These are phyloP conservation scores for Leucozona laternaria DNA, from an alignment of 2,888 invertebrate species.

Conservation along the genomic window DNA sequence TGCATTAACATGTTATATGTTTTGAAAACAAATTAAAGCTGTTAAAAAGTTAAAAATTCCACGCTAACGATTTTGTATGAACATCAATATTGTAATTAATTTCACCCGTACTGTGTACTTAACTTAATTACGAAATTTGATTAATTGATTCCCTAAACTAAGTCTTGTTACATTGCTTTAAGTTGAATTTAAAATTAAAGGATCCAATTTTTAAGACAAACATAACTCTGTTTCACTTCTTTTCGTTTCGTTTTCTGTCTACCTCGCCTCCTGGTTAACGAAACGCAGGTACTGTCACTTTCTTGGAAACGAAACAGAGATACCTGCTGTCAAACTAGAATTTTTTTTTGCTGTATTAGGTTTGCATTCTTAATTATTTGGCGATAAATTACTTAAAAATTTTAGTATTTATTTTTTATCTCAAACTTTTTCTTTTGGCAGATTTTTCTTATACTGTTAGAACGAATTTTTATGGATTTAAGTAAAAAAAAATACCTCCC, in stretches of 20 bases:
- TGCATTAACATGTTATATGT: too few species aligned
- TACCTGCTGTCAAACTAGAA: background rate
- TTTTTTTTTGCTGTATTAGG: background rate
- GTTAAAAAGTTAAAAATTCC: too few species aligned
- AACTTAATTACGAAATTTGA: too few species aligned
- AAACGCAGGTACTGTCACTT: background rate
- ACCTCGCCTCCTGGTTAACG: background rate
- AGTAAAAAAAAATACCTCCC: background rate
- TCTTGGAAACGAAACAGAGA: background rate
- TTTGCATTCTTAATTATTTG: background rate
- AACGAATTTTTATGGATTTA: too few species aligned
- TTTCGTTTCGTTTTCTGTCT: background rate
- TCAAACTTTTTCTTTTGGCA: background rate
- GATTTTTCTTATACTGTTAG: too few species aligned
- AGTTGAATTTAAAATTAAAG: too few species aligned
- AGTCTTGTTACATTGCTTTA: too few species aligned
- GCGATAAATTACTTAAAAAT: background rate
- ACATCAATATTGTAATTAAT: too few species aligned
- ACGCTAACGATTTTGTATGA: too few species aligned
- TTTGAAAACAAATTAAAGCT: too few species aligned
- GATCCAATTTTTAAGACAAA: background rate
- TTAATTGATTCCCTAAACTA: too few species aligned
- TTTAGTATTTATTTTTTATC: background rate
- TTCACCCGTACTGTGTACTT: too few species aligned
- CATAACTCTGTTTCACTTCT: background rate